Evolutionary conservation across 2,797 vertebrate genomes (phyloP), one percentile per base, ranked within the genome.

Genomic region (Poecilia picta): DNA sequence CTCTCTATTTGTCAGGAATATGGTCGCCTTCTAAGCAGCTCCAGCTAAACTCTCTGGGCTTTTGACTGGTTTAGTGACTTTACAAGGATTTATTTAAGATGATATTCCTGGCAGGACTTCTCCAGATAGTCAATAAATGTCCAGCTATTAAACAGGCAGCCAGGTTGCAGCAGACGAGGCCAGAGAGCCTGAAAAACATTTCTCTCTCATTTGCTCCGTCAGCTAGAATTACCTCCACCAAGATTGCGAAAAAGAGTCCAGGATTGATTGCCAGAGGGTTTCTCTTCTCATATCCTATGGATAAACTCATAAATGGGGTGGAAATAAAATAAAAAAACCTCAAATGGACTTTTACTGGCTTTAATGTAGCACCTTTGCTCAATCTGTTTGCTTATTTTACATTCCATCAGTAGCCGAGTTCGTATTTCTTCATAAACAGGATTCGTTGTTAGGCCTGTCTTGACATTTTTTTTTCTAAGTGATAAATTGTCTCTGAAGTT

Each of bases 161-260:
- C 72, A 76, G 81, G 85, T 15, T 80, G 76, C n/a, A 16, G 74
- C 71, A 51, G 46, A 8, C 15, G 47, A 76, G 33, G 57, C 75
- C 72, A 45, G 79, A 51, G 71, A 62, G 72, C 33, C 46, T 57
- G 41, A 53, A 45, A 80, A 64, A 77, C 41, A 74, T 11, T 49
- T 81, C 79, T 7, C 4, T 11, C 64, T 75, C 16, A 45, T 83
- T 85, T 80, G 76, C 80, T 77, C 76, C 2, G 64, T 89, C 87
- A 83, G 86, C 83, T 84, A n/a, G 84, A 72, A 49, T 33, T 18
- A 36, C 62, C 33, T 64, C 62, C 33, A 25, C 64, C 64, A 41
- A 41, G 36, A 36, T 41, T 1, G 20, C 36, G 4, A 8, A 13
- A 71, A 71, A 46, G 41, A 28, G 25, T 71, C 25, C n/a, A 71